Percentiles rank a stretch among this genome's conserved stretches.
These are phyloP conservation scores for Chaenodraco wilsoni DNA, from an alignment of 2,797 vertebrate species.

Conservation along the genomic window DNA sequence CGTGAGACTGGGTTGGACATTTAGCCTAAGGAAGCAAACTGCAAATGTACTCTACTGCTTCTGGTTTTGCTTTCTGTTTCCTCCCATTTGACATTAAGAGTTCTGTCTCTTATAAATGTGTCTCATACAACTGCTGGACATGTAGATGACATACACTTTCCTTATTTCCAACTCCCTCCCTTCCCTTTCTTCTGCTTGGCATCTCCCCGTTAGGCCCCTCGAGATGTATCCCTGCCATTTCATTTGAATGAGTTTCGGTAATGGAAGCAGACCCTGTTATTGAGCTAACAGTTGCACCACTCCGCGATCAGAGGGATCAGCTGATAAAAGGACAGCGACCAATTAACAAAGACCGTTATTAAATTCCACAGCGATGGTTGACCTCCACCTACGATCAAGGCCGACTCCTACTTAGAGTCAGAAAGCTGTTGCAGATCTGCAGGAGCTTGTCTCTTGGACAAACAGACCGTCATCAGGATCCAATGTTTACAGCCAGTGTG, in stretches of 20 bases:
- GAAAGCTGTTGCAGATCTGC: not conserved
- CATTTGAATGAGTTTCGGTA: slow-evolving; percentile 53
- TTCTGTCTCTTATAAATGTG: slow-evolving; percentile 35
- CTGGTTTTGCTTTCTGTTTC: not conserved
- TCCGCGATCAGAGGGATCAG: slow-evolving; percentile 20
- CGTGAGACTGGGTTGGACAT: not conserved
- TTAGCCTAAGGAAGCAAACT: slow-evolving; percentile 22
- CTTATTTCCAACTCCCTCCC: slow-evolving; percentile 26
- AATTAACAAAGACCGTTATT: slow-evolving; percentile 33
- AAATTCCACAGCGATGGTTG: slow-evolving; percentile 9
- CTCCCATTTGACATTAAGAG: slow-evolving; percentile 30
- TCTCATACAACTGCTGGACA: slow-evolving; percentile 37
- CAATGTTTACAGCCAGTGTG: not conserved
- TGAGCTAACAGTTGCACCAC: slow-evolving; percentile 24
- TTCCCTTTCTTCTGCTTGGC: slow-evolving; percentile 17
- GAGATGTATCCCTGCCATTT: slow-evolving; percentile 60
- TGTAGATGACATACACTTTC: slow-evolving; percentile 32
- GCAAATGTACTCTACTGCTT: not conserved
- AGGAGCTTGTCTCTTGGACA: not conserved
- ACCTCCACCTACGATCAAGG: slow-evolving; percentile 33
- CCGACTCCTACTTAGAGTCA: slow-evolving; percentile 4
- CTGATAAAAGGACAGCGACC: slow-evolving; percentile 35
- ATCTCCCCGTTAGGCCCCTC: slow-evolving; percentile 30
- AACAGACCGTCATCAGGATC: not conserved
- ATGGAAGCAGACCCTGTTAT: slow-evolving; percentile 45